Base-by-base conservation (phyloP, 2,888 invertebrate species). In the Synanthedon tipuliformis region DNA sequence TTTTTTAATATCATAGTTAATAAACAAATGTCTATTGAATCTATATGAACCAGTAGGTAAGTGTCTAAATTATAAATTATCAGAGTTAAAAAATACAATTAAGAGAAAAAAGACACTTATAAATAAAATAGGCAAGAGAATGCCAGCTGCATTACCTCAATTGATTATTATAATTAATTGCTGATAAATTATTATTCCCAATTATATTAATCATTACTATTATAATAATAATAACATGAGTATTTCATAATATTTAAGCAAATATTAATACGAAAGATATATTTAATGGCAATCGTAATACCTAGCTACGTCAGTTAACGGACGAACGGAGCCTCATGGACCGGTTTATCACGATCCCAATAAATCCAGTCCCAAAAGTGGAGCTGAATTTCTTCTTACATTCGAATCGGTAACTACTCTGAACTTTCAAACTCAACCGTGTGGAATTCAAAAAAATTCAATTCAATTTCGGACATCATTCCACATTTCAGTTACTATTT, bases 291-390 rank as follows among this genome's bases (percentile, higher is more conserved):
- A 65, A 65, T 64, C 63, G 61, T 56, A 62, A 60, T 61, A 63
- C 62, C 58, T 10, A 16, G 49, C 16, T 23, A 18, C 69, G 68
- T 68, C 68, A 70, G 71, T 68, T 75, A 72, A 73, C 72, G 71
- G 78, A 81, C 68, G 73, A 71, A 81, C 72, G 72, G 75, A 66
- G 71, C 72, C 73, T 77, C 66, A 62, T 65, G 64, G 66, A 65
- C 63, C 68, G 66, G 82, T 76, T 81, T 81, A 84, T 82, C 82
- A 73, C 71, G 65, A 73, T 71, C 69, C 69, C 77, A 74, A 83
- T 84, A 83, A 83, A 82, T 83, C 73, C 69, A 63, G 59, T 68
- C 63, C 40, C 50, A 18, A 40, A 40, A 11, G 50, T 40, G 50
- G 50, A 50, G 40, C 50, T 27, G 45, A 45, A 45, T 45, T 45